phyloP scores from a whole-genome alignment of 64 coral and sea anemone species.

The Montipora foliosa region DNA sequence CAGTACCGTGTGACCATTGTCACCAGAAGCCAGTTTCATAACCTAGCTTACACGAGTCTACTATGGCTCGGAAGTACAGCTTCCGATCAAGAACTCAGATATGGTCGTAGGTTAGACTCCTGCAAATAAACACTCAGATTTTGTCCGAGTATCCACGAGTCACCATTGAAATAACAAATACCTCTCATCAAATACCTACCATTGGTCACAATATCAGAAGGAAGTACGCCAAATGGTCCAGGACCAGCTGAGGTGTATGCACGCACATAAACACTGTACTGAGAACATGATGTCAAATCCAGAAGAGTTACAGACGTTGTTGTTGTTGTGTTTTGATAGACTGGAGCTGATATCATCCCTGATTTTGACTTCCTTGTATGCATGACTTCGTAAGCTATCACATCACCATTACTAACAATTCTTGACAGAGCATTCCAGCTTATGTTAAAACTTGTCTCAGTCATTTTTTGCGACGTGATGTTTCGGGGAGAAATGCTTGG shows the following conservation, averaged over 20 bases:
- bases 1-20: no score
- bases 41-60: no score
- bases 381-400: slow-evolving; percentile 22
- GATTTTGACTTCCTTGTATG: not conserved
- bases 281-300: not conserved
- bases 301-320: not conserved
- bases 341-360: not conserved
- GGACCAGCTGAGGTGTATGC: not conserved
- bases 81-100: no score
- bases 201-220: no score
- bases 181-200: no score
- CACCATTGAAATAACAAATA: no score
- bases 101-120: no score
- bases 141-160: no score
- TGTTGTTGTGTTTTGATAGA: not conserved
- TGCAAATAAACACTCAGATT: no score
- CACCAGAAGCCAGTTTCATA: no score
- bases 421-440: slow-evolving; percentile 43
- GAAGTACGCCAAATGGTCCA: not conserved
- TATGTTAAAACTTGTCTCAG: slow-evolving; percentile 22
- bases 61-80: no score
- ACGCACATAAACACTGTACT: not conserved
- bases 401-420: slow-evolving; percentile 23
- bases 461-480: not conserved
- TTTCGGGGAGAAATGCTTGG: slow-evolving; percentile 36